Evolutionary conservation across 2,113 vertebrate species (phyloP), one percentile per base, ranked within the genome.

Genomic region (Mungos mungo): DNA sequence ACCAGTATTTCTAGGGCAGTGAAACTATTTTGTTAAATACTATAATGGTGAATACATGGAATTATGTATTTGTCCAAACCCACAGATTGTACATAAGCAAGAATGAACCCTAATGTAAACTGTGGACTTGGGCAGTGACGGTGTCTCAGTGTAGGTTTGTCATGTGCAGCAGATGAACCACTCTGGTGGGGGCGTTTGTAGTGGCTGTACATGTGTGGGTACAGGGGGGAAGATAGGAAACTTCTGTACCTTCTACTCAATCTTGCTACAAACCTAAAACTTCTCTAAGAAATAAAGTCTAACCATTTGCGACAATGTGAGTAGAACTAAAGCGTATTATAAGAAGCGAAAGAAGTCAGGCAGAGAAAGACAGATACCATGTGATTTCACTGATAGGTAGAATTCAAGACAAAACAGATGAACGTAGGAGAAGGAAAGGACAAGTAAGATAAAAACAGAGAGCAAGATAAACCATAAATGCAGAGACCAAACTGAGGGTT

Each of bases 101-200:
- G 68, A 21, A 12, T 66, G 80, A 66, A 29, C 29, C 87, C 7
- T 1, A 50, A 9, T 79, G 45, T 29, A 31, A 66, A 45, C 69
- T 45, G 0, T 41, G 69, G 21, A 90, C 35, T n/a, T 72, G n/a
- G n/a, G n/a, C 76, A 21, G 45, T 54, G 14, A 23, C 16, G 31
- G 25, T 3, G 3, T 84, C 47, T 45, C 69, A 2, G 0, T 0
- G 1, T 35, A 18, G 47, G 16, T 65, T 45, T 38, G 35, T 35
- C 35, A 1, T 52, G 29, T 68, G 35, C 45, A 57, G 54, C 57
- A 68, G 35, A 45, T 54, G 35, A 5, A 27, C 47, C 69, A 7
- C 47, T 54, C 79, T n/a, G 12, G 21, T 45, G 35, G 21, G 68
- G n/a, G 6, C 15, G 3, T 29, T 57, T 21, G 5, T 57, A 21